Percentiles rank a stretch among this genome's conserved stretches.
phyloP scores from a whole-genome alignment of 1,140 invertebrate genomes.

The Bicyclus anynana region DNA sequence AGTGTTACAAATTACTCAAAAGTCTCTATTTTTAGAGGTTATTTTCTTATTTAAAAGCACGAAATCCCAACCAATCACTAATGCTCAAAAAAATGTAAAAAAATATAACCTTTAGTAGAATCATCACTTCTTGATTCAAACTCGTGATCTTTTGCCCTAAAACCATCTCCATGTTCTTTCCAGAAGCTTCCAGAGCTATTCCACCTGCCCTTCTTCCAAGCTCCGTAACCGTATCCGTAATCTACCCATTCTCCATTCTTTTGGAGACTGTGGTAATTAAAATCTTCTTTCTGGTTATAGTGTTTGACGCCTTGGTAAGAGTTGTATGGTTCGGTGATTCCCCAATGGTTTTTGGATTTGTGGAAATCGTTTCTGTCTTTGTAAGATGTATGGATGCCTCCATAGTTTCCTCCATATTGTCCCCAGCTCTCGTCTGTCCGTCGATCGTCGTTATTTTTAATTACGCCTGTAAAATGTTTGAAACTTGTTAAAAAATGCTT shows the following conservation, averaged over 20 bases:
- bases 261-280: constrained; percentile 52
- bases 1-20: no score
- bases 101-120: constrained; percentile 34
- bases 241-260: constrained; percentile 35
- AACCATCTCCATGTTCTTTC: constrained; percentile 17
- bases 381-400: constrained; percentile 52
- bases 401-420: constrained; percentile 62
- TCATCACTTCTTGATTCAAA: constrained; percentile 44
- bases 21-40: no score
- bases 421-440: constrained; percentile 45
- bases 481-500: no score
- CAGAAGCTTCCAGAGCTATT: constrained; percentile 38
- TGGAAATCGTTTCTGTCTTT: constrained; percentile 60
- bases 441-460: constrained; percentile 38
- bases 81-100: no score
- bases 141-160: constrained; percentile 11
- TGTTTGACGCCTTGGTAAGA: constrained; percentile 42
- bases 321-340: constrained; percentile 27
- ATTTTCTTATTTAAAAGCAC: no score
- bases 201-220: constrained; percentile 45
- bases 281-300: constrained; percentile 36
- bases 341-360: constrained; percentile 59
- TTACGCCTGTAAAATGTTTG: constrained; percentile 43
- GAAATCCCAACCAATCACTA: no score
- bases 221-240: constrained; percentile 45